A percentile compares a stretch with the other conserved stretches of the same genome.
Evolutionary conservation across 1,140 invertebrate genomes (phyloP).

Genomic region (Pseudomyrmex gracilis): DNA sequence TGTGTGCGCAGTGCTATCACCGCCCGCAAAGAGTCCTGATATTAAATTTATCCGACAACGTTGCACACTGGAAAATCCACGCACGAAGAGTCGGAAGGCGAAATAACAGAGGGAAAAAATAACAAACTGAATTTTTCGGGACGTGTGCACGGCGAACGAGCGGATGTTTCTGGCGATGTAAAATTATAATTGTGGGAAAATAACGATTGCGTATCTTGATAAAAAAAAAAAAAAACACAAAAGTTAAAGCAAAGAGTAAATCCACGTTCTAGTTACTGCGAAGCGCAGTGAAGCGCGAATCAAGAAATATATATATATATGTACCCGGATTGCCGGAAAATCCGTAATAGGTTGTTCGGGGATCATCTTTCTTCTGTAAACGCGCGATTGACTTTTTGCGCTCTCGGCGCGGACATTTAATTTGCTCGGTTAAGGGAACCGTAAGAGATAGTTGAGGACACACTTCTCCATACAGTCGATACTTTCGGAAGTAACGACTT

Average conservation of each 20-base stretch:
- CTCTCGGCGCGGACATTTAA: not conserved
- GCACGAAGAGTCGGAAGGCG: not conserved
- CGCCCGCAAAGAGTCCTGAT: not conserved
- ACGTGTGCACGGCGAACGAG: not conserved
- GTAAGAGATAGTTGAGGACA: not conserved
- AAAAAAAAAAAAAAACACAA: not conserved
- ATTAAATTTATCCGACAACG: constrained; percentile 30
- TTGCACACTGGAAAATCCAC: not conserved
- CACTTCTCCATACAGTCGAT: not conserved
- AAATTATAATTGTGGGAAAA: constrained; percentile 20
- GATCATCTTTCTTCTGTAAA: constrained; percentile 7
- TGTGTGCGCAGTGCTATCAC: not conserved
- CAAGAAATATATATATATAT: not conserved
- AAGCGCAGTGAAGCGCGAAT: not conserved
- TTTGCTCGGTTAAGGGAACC: not conserved
- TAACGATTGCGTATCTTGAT: not conserved
- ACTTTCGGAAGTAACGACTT: not conserved
- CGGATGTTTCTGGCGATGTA: not conserved
- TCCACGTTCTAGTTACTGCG: not conserved
- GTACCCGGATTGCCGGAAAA: constrained; percentile 4
- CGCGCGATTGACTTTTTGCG: constrained; percentile 5
- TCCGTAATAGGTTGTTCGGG: not conserved
- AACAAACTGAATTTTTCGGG: not conserved
- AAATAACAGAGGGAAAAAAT: not conserved
- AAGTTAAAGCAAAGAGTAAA: not conserved